These are phyloP conservation scores for Eriocheir sinensis DNA, from an alignment of 1,140 invertebrate species.

Conservation along the genomic window DNA sequence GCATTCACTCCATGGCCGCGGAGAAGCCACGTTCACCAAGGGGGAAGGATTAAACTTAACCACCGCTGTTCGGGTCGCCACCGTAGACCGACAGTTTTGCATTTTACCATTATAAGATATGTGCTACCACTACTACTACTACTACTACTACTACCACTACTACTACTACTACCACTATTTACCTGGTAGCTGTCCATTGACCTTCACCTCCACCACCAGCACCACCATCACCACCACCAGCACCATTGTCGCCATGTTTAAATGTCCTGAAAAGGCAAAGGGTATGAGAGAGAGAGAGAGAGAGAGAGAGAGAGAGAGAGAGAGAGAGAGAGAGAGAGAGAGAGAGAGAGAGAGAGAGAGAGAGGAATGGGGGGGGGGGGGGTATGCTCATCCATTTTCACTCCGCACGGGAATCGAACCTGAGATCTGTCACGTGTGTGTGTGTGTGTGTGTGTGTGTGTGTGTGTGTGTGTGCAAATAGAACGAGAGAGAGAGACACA, in stretches of 20 bases:
- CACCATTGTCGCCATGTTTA: not conserved
- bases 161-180: not conserved
- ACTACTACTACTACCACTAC: slow-evolving; percentile 26
- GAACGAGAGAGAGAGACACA: no score
- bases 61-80: not conserved
- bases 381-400: no score
- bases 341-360: no score
- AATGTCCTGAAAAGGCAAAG: no score
- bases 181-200: not conserved
- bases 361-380: no score
- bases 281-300: not conserved
- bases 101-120: not conserved
- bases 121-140: not conserved
- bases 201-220: not conserved
- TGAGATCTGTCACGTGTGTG: no score
- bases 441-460: no score
- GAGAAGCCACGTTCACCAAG: not conserved
- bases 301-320: not conserved
- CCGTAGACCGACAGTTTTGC: not conserved
- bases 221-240: not conserved
- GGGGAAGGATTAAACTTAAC: not conserved
- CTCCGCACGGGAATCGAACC: no score
- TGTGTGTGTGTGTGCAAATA: no score
- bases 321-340: no score
- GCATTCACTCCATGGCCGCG: not conserved